Conservation (phyloP, 2,797 vertebrate genomes). For the Parauchenoglanis punctatus region DNA sequence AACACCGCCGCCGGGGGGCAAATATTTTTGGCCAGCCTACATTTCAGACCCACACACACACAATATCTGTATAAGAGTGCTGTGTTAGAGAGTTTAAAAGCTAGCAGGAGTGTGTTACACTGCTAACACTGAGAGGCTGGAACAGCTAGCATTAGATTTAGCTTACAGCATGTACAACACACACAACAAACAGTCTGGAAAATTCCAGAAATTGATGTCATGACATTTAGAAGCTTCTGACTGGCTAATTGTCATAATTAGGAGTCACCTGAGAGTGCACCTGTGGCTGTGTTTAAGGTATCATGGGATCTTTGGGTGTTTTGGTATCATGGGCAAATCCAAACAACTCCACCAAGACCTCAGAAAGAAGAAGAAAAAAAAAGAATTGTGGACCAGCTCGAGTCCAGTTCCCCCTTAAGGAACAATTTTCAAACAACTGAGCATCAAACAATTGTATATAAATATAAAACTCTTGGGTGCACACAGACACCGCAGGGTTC, state of each 20-base stretch:
- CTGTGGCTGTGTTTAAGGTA: background rate
- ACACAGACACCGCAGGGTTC: background rate
- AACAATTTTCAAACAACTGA: background rate
- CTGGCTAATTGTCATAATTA: background rate
- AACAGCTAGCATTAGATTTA: background rate
- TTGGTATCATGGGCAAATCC: background rate
- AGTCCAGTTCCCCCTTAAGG: background rate
- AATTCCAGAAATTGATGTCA: background rate
- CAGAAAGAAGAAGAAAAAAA: too few relatives aligned
- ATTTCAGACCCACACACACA: background rate
- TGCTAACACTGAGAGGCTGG: background rate
- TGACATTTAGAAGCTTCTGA: background rate
- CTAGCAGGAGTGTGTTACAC: background rate
- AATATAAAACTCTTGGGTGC: background rate
- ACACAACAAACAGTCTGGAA: background rate
- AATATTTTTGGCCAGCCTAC: constrained; percentile 21
- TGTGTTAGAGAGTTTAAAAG: background rate
- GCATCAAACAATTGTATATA: background rate
- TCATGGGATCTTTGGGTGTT: too few relatives aligned
- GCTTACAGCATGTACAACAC: background rate
- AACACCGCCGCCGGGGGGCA: background rate
- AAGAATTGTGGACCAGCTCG: background rate
- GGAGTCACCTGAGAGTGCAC: background rate
- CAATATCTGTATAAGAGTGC: background rate
- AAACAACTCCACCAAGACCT: background rate